Percentiles rank a stretch among this genome's conserved stretches.
phyloP scores from a whole-genome alignment of 2,113 vertebrate species.

The Stercorarius parasiticus region DNA sequence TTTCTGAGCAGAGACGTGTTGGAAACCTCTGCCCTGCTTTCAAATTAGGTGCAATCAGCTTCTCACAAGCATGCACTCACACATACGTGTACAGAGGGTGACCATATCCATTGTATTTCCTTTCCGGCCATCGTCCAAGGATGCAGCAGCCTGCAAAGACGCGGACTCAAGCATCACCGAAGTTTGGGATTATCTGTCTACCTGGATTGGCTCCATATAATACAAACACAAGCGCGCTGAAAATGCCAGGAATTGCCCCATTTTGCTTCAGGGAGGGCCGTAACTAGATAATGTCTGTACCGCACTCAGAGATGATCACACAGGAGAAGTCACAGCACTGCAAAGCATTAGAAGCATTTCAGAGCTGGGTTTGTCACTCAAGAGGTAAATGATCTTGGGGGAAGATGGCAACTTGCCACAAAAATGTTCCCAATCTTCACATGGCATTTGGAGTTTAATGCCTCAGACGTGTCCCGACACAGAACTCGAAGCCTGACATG shows the following conservation, averaged over 20 bases:
- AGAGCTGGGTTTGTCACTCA: slow-evolving; percentile 19
- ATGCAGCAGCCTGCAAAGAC: not conserved
- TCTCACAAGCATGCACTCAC: not conserved
- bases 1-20: not conserved
- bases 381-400: not conserved
- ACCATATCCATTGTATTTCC: not conserved
- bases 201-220: not conserved
- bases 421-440: not conserved
- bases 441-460: not conserved
- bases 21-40: not conserved
- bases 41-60: not conserved
- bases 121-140: not conserved
- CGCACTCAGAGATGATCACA: accelerated
- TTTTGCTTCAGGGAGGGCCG: not conserved
- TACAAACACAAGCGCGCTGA: not conserved
- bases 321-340: not conserved
- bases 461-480: not conserved
- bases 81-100: not conserved
- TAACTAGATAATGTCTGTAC: not conserved
- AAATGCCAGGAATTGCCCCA: slow-evolving; percentile 40
- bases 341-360: not conserved
- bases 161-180: not conserved
- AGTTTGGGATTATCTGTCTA: not conserved
- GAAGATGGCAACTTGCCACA: slow-evolving; percentile 52
- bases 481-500: not conserved